These are phyloP conservation scores for Athrips mouffetella DNA, from an alignment of 2,888 invertebrate genomes.

Conservation along the genomic window DNA sequence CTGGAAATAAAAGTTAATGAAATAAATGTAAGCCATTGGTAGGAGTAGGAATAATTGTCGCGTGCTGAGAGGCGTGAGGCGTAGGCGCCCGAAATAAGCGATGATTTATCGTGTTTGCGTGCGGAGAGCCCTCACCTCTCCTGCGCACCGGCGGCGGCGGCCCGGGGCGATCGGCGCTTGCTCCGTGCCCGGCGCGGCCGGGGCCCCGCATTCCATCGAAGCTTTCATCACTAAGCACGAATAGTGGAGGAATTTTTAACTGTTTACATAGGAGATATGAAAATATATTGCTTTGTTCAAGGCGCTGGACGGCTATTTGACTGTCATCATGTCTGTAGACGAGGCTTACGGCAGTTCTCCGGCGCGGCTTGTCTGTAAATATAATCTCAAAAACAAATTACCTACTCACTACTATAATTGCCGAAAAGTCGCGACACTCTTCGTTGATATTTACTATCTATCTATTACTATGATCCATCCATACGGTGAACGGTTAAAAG, in stretches of 20 bases:
- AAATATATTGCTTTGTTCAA: no score
- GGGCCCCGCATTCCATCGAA: background rate
- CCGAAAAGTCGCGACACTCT: no score
- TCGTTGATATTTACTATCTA: no score
- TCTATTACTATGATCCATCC: no score
- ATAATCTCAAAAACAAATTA: no score
- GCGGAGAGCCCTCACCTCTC: background rate
- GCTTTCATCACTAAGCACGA: background rate
- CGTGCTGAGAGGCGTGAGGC: background rate
- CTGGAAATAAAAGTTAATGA: constrained; percentile 25
- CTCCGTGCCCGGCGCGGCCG: background rate
- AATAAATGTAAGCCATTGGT: constrained; percentile 20
- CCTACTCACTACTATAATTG: no score
- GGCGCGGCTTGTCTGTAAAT: no score
- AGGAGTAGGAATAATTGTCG: constrained; percentile 8
- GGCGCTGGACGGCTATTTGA: no score
- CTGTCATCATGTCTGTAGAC: no score
- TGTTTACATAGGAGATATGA: no score
- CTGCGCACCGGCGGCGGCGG: background rate
- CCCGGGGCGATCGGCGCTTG: background rate
- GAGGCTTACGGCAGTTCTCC: no score
- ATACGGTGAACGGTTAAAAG: background rate
- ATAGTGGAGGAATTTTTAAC: no score
- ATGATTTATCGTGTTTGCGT: constrained; percentile 17
- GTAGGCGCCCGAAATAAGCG: constrained; percentile 12